Evolutionary conservation across 2,113 vertebrate genomes (phyloP).

Genomic region (Hipposideros armiger): DNA sequence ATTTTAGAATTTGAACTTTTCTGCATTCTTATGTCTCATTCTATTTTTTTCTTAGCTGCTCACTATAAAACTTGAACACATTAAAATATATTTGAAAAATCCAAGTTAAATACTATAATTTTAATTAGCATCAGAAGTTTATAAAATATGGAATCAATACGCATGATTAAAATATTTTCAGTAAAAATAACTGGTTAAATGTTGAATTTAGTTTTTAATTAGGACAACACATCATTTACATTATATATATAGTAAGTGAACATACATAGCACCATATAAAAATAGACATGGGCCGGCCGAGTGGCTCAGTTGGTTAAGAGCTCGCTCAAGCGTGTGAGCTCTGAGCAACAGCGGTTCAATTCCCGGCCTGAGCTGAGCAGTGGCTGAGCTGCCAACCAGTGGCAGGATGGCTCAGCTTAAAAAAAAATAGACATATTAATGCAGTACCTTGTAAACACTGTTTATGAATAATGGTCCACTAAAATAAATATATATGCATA

Average conservation of each 20-base stretch:
- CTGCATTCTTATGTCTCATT: background rate
- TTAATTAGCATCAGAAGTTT: background rate
- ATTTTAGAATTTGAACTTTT: background rate
- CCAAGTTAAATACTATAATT: background rate
- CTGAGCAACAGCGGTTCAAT: too few species aligned
- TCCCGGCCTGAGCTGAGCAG: too few species aligned
- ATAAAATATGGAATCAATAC: conserved; percentile 1
- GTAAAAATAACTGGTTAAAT: background rate
- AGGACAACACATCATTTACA: background rate
- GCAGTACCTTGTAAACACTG: background rate
- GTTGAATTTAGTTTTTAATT: background rate
- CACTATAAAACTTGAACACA: conserved; percentile 25
- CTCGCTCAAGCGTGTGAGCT: too few species aligned
- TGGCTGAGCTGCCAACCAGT: too few species aligned
- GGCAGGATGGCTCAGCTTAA: too few species aligned
- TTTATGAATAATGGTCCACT: background rate
- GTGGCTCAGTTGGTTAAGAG: too few species aligned
- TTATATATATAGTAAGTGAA: background rate
- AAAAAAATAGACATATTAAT: background rate
- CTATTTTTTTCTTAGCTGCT: background rate
- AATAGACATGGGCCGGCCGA: background rate
- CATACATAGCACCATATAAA: background rate
- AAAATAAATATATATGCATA: background rate
- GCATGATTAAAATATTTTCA: conserved; percentile 16
- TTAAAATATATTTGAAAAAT: conserved; percentile 33